Evolutionary conservation across 2,113 vertebrate species (phyloP).

Genomic region (Brachypodius melanocephalos): DNA sequence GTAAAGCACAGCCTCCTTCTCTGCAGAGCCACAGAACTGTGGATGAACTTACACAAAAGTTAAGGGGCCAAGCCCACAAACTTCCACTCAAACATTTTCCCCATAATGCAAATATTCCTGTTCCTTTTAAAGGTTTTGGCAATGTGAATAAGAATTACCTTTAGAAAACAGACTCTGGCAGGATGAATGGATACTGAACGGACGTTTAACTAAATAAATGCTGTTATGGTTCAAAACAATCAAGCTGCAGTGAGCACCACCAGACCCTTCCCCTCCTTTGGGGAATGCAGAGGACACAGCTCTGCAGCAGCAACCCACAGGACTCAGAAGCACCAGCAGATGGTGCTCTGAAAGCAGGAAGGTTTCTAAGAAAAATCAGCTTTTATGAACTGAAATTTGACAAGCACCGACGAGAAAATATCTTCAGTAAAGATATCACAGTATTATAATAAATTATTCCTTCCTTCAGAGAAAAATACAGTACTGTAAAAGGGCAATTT

Average conservation of each 20-base stretch:
- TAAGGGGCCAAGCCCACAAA: not conserved
- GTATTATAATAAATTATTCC: not conserved
- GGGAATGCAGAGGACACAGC: not conserved
- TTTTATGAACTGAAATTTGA: not conserved
- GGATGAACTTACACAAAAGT: not conserved
- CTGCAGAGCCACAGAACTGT: not conserved
- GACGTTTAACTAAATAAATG: not conserved
- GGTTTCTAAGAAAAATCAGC: not conserved
- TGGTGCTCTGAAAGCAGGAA: not conserved
- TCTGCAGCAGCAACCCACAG: not conserved
- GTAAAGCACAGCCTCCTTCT: not conserved
- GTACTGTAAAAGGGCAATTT: not conserved
- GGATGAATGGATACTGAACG: not conserved
- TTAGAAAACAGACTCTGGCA: not conserved
- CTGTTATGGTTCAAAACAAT: not conserved
- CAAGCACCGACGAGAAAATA: not conserved
- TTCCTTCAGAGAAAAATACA: not conserved
- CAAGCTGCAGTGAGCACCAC: not conserved
- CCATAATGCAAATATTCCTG: not conserved
- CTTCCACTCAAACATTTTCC: not conserved
- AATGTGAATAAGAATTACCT: not conserved
- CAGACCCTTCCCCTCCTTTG: not conserved
- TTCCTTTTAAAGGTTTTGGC: not conserved
- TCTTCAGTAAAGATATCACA: not conserved
- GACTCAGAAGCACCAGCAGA: not conserved